These are phyloP conservation scores for Eulemur rubriventer DNA, from an alignment of 2,797 vertebrate genomes.

Conservation along the genomic window DNA sequence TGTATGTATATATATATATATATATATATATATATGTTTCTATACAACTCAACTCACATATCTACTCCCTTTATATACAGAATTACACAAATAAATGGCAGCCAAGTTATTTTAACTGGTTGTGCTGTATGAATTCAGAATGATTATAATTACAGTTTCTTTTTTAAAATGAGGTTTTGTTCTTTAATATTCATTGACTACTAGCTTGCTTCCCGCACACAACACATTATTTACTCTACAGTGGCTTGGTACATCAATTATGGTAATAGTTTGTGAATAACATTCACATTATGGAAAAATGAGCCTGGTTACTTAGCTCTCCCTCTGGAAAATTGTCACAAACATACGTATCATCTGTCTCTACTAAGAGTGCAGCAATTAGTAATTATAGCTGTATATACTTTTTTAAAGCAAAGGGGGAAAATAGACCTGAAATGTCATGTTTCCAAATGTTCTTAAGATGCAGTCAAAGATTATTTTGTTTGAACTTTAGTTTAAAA, in stretches of 20 bases:
- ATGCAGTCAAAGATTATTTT: constrained; percentile 46
- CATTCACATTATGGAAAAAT: constrained; percentile 87
- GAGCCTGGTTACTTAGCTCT: constrained; percentile 84
- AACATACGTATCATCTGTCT: constrained; percentile 81
- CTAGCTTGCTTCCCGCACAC: constrained; percentile 86
- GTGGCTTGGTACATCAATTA: constrained; percentile 88
- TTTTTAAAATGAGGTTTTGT: constrained; percentile 83
- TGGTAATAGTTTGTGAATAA: constrained; percentile 87
- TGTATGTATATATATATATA: rapidly evolving
- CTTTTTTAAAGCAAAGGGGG: constrained; percentile 42
- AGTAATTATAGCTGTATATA: constrained; percentile 79
- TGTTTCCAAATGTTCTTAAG: constrained; percentile 52
- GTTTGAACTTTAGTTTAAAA: constrained; percentile 47
- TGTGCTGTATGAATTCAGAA: constrained; percentile 58
- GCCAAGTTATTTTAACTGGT: neutral
- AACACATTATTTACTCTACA: constrained; percentile 87
- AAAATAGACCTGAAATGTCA: constrained; percentile 40
- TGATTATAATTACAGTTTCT: constrained; percentile 78
- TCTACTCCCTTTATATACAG: neutral
- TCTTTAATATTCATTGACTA: constrained; percentile 92
- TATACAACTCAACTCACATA: neutral
- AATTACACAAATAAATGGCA: constrained; percentile 43
- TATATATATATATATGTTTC: rapidly evolving
- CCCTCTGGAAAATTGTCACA: constrained; percentile 86
- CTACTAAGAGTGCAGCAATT: constrained; percentile 76